Evolutionary conservation across 2,888 invertebrate genomes (phyloP).

Genomic region (Zonitis immaculata): DNA sequence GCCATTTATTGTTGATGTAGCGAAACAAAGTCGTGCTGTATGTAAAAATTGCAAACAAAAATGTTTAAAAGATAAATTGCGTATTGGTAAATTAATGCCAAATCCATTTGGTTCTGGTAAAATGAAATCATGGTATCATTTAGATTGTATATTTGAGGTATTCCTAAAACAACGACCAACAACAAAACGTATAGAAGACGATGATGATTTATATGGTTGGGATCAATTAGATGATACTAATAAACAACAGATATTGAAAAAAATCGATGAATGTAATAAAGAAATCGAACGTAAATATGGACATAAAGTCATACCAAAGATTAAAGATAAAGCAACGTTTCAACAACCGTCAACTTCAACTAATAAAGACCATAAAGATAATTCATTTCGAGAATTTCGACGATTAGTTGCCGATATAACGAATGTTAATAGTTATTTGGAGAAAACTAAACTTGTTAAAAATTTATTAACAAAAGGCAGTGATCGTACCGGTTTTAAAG

Average conservation of each 20-base stretch:
- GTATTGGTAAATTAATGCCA: slow-evolving; percentile 71
- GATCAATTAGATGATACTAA: slow-evolving; percentile 61
- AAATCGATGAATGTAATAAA: slow-evolving; percentile 60
- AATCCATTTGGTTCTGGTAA: slow-evolving; percentile 71
- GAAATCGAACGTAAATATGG: slow-evolving; percentile 52
- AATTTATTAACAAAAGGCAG: slow-evolving; percentile 61
- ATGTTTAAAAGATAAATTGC: slow-evolving; percentile 65
- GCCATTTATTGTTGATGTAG: slow-evolving; percentile 69
- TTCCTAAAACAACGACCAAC: slow-evolving; percentile 73
- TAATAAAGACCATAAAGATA: slow-evolving; percentile 54
- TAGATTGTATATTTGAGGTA: slow-evolving; percentile 73
- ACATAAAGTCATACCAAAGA: slow-evolving; percentile 43
- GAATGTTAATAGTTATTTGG: slow-evolving; percentile 71
- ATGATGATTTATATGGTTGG: slow-evolving; percentile 76
- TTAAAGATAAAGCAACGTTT: not conserved
- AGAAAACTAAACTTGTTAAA: slow-evolving; percentile 71
- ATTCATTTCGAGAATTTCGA: slow-evolving; percentile 72
- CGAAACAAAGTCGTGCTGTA: slow-evolving; percentile 73
- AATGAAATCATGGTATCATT: slow-evolving; percentile 84
- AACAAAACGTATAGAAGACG: slow-evolving; percentile 75
- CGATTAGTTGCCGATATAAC: slow-evolving; percentile 74
- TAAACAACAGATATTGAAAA: slow-evolving; percentile 58
- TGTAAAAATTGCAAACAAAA: slow-evolving; percentile 85
- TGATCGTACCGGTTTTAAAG: slow-evolving; percentile 63
- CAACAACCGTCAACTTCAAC: not conserved